phyloP scores from a whole-genome alignment of 2,113 vertebrate genomes.

The Crotalus viridis region DNA sequence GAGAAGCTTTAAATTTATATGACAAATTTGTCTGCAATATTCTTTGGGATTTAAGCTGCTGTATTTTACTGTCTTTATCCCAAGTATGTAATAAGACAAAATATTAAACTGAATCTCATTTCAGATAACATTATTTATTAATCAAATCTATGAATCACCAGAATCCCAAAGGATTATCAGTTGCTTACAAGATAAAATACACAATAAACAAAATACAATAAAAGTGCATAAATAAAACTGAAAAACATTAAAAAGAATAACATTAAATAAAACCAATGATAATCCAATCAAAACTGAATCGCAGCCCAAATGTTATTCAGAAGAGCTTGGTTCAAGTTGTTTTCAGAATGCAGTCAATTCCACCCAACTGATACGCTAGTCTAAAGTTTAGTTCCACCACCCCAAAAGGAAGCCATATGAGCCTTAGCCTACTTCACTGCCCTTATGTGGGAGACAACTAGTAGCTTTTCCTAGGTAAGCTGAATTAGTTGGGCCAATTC shows the following conservation, averaged over 20 bases:
- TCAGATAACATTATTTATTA: background rate
- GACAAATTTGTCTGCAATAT: background rate
- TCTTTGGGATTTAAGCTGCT: background rate
- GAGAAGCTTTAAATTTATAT: background rate
- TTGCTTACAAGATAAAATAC: background rate
- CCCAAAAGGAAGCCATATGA: background rate
- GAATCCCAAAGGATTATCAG: background rate
- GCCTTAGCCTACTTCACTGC: background rate
- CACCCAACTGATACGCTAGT: background rate
- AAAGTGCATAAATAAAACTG: background rate
- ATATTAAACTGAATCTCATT: background rate
- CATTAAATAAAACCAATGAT: background rate
- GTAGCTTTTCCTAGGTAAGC: background rate
- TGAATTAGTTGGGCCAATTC: background rate
- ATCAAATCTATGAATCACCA: background rate
- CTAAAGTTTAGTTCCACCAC: background rate
- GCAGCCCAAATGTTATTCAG: background rate
- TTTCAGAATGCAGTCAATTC: background rate
- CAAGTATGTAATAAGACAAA: background rate
- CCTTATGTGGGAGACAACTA: background rate
- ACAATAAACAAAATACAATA: background rate
- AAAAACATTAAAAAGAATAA: background rate
- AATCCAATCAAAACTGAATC: background rate
- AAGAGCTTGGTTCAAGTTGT: background rate
- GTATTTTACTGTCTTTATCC: background rate